Percentiles rank a stretch among this genome's conserved stretches.
These are phyloP conservation scores for Sericinus montela DNA, from an alignment of 2,888 invertebrate genomes.

Conservation along the genomic window DNA sequence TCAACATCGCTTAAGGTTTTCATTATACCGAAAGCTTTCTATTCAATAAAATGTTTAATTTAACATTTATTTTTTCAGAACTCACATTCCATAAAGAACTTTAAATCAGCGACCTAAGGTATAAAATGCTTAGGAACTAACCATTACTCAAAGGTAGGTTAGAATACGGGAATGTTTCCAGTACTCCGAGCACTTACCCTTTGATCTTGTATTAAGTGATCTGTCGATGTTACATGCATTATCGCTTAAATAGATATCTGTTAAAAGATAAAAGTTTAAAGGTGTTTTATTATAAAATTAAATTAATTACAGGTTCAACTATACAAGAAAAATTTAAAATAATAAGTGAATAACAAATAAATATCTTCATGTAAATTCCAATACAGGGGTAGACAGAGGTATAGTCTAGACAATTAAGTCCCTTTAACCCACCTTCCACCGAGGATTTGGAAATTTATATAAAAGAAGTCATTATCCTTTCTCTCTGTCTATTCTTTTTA, in stretches of 20 bases:
- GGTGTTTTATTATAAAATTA: too few relatives aligned
- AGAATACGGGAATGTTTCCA: constrained; percentile 3
- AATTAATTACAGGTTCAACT: too few relatives aligned
- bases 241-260: constrained; percentile 15
- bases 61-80: neutral
- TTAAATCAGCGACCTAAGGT: neutral
- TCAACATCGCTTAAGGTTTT: constrained; percentile 13
- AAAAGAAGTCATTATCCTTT: too few relatives aligned
- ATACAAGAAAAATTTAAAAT: too few relatives aligned
- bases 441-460: too few relatives aligned
- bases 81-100: neutral
- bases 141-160: neutral
- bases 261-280: too few relatives aligned
- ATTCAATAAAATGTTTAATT: constrained; percentile 15
- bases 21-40: constrained; percentile 19
- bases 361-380: too few relatives aligned
- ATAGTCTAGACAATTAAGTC: too few relatives aligned
- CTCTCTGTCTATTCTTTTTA: too few relatives aligned
- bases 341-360: too few relatives aligned
- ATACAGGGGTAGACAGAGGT: too few relatives aligned
- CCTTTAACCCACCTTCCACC: too few relatives aligned
- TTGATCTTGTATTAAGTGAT: constrained; percentile 21
- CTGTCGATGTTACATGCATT: constrained; percentile 20
- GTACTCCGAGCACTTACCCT: constrained; percentile 17
- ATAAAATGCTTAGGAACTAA: neutral